Evolutionary conservation across 2,888 invertebrate genomes (phyloP).

Genomic region (Caenorhabditis doughertyi): DNA sequence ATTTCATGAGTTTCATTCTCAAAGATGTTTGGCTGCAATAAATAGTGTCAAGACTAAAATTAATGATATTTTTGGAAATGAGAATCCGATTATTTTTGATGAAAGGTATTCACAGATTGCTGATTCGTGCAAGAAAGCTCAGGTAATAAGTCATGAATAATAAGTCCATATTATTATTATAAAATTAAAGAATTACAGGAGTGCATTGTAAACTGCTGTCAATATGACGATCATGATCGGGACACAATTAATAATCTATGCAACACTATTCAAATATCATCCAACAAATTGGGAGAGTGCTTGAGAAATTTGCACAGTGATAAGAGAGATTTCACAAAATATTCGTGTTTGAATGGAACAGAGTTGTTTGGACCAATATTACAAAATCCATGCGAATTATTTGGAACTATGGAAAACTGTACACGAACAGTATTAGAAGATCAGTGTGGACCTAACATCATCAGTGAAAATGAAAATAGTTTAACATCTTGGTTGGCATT

Average conservation of each 20-base stretch:
- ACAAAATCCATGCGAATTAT: neutral
- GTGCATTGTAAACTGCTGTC: neutral
- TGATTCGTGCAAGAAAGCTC: neutral
- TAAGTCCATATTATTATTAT: neutral
- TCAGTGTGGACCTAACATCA: neutral
- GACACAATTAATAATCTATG: neutral
- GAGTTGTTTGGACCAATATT: neutral
- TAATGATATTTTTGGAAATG: neutral
- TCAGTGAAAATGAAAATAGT: neutral
- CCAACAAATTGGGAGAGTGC: neutral
- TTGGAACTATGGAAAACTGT: neutral
- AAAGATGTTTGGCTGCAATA: neutral
- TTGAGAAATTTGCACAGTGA: neutral
- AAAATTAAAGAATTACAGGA: neutral
- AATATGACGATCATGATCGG: constrained; percentile 1
- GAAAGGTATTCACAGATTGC: neutral
- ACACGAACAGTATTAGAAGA: neutral
- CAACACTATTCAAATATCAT: neutral
- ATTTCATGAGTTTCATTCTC: constrained; percentile 12
- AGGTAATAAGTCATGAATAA: too few relatives aligned
- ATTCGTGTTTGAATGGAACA: neutral
- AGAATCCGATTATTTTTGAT: neutral
- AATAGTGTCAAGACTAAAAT: neutral
- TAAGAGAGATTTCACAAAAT: neutral
- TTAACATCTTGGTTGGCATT: neutral